Base-by-base conservation (phyloP, 2,113 vertebrate genomes). In the Bostrychus sinensis region DNA sequence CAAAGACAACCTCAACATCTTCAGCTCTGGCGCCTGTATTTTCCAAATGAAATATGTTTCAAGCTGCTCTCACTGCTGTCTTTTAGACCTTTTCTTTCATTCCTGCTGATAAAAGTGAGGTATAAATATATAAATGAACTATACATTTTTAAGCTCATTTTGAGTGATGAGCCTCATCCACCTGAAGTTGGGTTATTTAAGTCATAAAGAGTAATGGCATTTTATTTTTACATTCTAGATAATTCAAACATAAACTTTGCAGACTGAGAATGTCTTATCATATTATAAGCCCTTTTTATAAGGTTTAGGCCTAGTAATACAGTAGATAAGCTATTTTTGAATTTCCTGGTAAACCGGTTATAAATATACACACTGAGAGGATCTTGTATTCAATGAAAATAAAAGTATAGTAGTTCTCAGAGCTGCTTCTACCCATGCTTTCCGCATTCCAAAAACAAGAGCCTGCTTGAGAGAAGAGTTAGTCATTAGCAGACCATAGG, bases 401-500 rank as follows among this genome's bases (percentile, higher is more conserved):
- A 23, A 78, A 80, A 74, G 57, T 42, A 43, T 53, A 51, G 32
- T 39, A 19, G 22, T 34, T 17, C 62, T 28, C 14, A 60, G 25
- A 72, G 69, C 4, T 42, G 7, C 30, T n/a, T 64, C 28, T 46
- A 26, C 23, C 19, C 5, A 37, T 58, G 41, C 53, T 50, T n/a
- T n/a, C n/a, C n/a, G 9, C 10, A 22, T 59, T 17, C 28, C 38
- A 0, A 42, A 36, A 73, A 53, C 41, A 39, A 65, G 61, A 22
- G 16, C n/a, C 20, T 19, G 25, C 32, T 48, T 42, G 53, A 60
- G 56, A 5, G 3, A 20, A 55, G n/a, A 9, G 51, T 51, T 63
- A 25, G 46, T 75, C 66, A 72, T 69, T 62, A 72, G 58, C 39
- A 71, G 60, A 32, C 58, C 22, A 26, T 7, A 1, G 34, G 64